Evolutionary conservation across 1,140 invertebrate species (phyloP).

Genomic region (Vollenhovia emeryi): DNA sequence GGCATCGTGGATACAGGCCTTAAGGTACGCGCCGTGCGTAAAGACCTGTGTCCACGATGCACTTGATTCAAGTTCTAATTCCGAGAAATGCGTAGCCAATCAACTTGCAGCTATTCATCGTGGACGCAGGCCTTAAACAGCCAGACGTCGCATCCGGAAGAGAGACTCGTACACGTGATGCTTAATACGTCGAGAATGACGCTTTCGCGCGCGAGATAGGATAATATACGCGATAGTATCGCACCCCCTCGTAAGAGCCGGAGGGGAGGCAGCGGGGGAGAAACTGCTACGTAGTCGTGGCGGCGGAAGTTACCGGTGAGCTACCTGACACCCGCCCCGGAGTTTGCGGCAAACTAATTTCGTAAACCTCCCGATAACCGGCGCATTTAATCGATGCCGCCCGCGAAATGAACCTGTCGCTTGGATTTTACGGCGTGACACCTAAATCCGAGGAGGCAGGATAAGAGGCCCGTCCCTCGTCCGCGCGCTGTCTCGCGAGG

Average conservation of each 20-base stretch:
- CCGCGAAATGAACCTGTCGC: not conserved
- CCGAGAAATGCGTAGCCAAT: too few relatives aligned
- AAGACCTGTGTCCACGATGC: too few relatives aligned
- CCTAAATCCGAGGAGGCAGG: slow-evolving; percentile 12
- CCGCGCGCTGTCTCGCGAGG: slow-evolving; percentile 1
- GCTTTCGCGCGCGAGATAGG: slow-evolving; percentile 1
- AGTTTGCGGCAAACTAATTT: slow-evolving; percentile 33
- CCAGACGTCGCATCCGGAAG: not conserved
- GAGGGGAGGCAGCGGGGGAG: not conserved
- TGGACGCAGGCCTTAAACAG: too few relatives aligned
- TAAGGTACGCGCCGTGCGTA: too few relatives aligned
- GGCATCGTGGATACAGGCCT: too few relatives aligned
- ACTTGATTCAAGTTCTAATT: too few relatives aligned
- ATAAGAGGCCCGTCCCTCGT: slow-evolving; percentile 36
- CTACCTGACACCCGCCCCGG: not conserved
- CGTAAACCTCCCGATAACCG: slow-evolving; percentile 35
- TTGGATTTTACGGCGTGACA: slow-evolving; percentile 37
- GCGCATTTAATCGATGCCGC: slow-evolving; percentile 33
- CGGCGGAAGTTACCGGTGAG: not conserved
- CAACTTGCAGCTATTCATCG: too few relatives aligned
- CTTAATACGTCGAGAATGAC: not conserved
- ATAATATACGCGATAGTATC: slow-evolving; percentile 14
- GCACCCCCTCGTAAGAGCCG: not conserved
- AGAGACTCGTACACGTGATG: not conserved
- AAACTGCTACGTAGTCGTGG: slow-evolving; percentile 16